These are phyloP conservation scores for Callithrix jacchus DNA, from an alignment of 2,113 vertebrate genomes.

Conservation along the genomic window DNA sequence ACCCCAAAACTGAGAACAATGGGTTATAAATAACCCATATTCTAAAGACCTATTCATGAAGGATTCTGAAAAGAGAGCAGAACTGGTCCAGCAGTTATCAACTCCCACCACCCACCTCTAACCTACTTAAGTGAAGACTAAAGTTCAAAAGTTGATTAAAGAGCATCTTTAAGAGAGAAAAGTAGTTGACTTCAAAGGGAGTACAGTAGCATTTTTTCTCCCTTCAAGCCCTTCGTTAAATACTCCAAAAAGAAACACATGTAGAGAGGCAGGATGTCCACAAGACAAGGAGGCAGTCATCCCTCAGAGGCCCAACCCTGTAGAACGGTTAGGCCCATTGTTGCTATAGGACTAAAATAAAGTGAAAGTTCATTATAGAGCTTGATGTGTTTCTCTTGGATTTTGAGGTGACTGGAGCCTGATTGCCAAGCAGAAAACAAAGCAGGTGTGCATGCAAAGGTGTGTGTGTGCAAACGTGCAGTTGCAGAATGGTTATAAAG, in stretches of 20 bases:
- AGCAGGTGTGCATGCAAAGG: background rate
- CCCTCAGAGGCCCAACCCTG: background rate
- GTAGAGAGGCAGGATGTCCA: background rate
- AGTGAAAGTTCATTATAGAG: background rate
- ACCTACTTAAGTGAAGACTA: slow-evolving; percentile 27
- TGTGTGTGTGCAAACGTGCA: too few relatives aligned
- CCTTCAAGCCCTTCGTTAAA: background rate
- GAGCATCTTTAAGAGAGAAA: background rate
- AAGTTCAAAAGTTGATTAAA: slow-evolving; percentile 39
- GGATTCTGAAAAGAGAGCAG: background rate
- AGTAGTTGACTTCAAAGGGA: background rate
- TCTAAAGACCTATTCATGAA: slow-evolving; percentile 32
- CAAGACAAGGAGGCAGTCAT: background rate
- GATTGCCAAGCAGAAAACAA: background rate
- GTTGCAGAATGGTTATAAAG: background rate
- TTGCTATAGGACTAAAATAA: background rate
- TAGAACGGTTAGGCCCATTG: background rate
- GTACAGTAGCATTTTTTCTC: background rate
- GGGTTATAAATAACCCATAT: slow-evolving; percentile 61
- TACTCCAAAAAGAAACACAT: background rate
- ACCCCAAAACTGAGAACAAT: slow-evolving; percentile 68
- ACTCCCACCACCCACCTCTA: background rate
- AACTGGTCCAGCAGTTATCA: background rate
- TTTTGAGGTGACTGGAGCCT: background rate
- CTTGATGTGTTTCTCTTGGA: background rate